A percentile compares a stretch with the other conserved stretches of the same genome.
Conservation (phyloP, 1,140 invertebrate genomes). For the Lanistes nyassanus region DNA sequence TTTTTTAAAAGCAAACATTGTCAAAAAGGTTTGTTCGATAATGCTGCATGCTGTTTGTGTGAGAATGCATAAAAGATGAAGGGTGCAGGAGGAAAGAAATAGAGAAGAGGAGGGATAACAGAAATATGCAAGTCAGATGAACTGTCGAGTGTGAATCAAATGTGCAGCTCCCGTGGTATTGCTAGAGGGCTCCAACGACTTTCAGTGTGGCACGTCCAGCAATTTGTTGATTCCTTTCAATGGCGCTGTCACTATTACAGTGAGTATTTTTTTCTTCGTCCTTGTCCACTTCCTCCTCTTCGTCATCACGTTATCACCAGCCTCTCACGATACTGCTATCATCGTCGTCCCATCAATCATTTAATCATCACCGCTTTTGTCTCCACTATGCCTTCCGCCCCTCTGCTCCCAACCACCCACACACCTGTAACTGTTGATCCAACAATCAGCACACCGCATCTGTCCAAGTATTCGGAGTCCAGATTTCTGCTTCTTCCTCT, state of each 20-base stretch:
- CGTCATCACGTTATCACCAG: neutral
- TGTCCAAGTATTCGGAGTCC: no score
- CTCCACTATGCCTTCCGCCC: no score
- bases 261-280: conserved; percentile 16
- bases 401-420: no score
- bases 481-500: no score
- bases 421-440: no score
- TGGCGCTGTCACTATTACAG: conserved; percentile 30
- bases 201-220: conserved; percentile 29
- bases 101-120: neutral
- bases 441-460: no score
- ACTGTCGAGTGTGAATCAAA: neutral
- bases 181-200: conserved; percentile 36
- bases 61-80: neutral
- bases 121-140: neutral
- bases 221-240: conserved; percentile 33
- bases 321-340: no score
- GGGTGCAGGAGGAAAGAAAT: neutral
- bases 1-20: neutral
- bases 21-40: neutral
- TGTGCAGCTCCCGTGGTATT: conserved; percentile 38
- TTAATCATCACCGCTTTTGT: no score
- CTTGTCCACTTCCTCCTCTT: neutral
- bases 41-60: neutral
- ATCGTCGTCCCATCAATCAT: neutral